A percentile compares a stretch with the other conserved stretches of the same genome.
Evolutionary conservation across 2,888 invertebrate species (phyloP).

Genomic region (Arge pagana): DNA sequence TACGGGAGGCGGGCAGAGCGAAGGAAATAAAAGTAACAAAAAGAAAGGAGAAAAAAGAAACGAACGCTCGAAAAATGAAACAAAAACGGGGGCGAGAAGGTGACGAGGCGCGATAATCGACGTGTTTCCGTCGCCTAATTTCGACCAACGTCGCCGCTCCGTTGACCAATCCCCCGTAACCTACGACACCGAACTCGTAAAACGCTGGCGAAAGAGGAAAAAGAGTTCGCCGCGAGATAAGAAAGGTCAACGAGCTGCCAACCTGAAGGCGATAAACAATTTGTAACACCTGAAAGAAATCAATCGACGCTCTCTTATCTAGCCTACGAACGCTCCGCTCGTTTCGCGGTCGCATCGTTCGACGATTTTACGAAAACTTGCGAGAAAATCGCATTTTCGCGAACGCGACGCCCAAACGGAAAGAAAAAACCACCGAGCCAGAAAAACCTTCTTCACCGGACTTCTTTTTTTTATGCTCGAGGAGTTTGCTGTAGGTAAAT

Average conservation of each 20-base stretch:
- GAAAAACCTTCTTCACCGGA: too few relatives aligned
- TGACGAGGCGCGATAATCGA: neutral
- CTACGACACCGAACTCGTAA: constrained; percentile 28
- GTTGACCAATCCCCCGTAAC: constrained; percentile 12
- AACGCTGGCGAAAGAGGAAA: constrained; percentile 42
- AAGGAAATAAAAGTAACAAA: too few relatives aligned
- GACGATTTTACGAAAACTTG: too few relatives aligned
- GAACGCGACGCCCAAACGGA: too few relatives aligned
- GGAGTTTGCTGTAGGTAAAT: too few relatives aligned
- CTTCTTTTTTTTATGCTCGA: too few relatives aligned
- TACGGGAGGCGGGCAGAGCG: too few relatives aligned
- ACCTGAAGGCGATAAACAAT: constrained; percentile 52
- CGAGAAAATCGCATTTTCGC: too few relatives aligned
- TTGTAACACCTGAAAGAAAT: constrained; percentile 48
- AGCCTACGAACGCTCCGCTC: too few relatives aligned
- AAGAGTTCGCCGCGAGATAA: constrained; percentile 45
- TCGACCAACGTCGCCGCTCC: neutral
- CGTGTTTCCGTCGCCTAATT: constrained; percentile 28
- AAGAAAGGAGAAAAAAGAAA: too few relatives aligned
- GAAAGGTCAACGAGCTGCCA: constrained; percentile 43
- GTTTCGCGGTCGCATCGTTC: too few relatives aligned
- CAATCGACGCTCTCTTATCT: constrained; percentile 31
- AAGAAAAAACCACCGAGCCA: too few relatives aligned
- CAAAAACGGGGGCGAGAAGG: constrained; percentile 27
- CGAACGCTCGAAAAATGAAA: constrained; percentile 30